phyloP scores from a whole-genome alignment of 2,888 invertebrate genomes.

The Dasypolia templi region DNA sequence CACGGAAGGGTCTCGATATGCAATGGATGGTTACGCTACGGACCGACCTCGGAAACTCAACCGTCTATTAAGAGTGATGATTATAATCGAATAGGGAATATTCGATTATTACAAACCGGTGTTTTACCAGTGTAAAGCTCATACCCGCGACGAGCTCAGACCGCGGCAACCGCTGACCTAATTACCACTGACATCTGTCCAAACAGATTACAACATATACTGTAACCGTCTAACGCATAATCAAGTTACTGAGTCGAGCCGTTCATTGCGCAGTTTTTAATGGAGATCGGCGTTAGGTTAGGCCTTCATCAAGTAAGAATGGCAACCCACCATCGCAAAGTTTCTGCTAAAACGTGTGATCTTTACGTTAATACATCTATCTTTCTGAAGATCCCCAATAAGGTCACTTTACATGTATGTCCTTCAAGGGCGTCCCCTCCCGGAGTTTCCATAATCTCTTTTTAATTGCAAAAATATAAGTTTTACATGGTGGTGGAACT shows the following conservation, averaged over 20 bases:
- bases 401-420: too few species aligned
- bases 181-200: slow-evolving; percentile 39
- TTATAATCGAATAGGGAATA: neutral
- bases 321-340: neutral
- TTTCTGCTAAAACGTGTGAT: neutral
- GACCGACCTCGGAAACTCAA: too few species aligned
- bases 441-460: too few species aligned
- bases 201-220: slow-evolving; percentile 45
- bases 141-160: neutral
- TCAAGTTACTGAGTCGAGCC: neutral
- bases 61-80: neutral
- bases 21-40: too few species aligned
- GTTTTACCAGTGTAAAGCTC: neutral
- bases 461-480: too few species aligned
- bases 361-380: too few species aligned
- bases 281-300: neutral
- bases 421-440: too few species aligned
- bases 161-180: slow-evolving; percentile 11
- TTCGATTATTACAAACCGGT: neutral
- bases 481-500: too few species aligned
- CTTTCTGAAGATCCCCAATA: too few species aligned
- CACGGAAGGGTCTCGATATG: too few species aligned
- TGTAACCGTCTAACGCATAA: slow-evolving; percentile 15
- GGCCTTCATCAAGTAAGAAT: neutral
- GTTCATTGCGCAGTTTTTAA: slow-evolving; percentile 17